Evolutionary conservation across 2,113 vertebrate genomes (phyloP).

Genomic region (Hippopotamus amphibius): DNA sequence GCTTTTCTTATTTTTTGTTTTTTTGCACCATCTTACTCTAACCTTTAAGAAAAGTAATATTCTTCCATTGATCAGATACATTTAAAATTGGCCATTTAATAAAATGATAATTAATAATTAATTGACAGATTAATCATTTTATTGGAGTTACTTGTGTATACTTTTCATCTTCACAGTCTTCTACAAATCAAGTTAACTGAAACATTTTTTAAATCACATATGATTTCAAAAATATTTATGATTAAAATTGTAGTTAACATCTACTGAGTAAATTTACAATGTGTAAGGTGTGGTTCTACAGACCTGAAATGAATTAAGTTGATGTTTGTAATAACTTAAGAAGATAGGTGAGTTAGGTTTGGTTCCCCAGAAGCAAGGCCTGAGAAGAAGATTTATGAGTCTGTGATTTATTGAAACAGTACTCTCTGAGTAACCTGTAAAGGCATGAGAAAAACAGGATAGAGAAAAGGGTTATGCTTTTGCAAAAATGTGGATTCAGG

Average conservation of each 20-base stretch:
- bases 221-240: neutral
- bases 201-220: neutral
- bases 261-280: neutral
- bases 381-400: neutral
- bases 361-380: neutral
- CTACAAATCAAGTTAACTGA: neutral
- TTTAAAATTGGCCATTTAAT: slow-evolving; percentile 25
- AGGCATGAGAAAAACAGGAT: neutral
- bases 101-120: slow-evolving; percentile 23
- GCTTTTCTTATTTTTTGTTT: neutral
- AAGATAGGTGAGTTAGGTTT: neutral
- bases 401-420: neutral
- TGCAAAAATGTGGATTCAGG: neutral
- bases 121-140: neutral
- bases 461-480: neutral
- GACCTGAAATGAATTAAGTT: neutral
- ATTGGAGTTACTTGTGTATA: neutral
- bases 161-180: neutral
- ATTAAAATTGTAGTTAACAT: neutral
- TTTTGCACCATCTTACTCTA: neutral
- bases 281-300: neutral
- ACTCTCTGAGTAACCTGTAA: neutral
- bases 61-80: neutral
- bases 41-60: neutral
- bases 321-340: neutral